Evolutionary conservation across 1,140 invertebrate genomes (phyloP).

Genomic region (Zaprionus ghesquierei): DNA sequence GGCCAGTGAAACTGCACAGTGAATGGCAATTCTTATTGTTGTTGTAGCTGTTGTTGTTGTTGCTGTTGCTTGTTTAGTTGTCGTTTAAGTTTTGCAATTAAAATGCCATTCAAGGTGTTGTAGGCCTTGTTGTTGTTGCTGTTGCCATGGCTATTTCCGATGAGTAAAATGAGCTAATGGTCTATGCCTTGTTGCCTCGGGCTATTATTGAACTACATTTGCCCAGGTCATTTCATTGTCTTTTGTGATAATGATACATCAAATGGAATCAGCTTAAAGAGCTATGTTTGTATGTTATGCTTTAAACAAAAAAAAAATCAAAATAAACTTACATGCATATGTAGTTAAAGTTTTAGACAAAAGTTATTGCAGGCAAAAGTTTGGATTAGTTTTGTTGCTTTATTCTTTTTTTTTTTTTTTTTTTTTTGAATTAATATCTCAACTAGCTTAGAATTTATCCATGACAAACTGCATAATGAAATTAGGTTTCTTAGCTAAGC

Average conservation of each 20-base stretch:
- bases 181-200: slow-evolving; percentile 18
- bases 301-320: no score
- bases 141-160: neutral
- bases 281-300: no score
- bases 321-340: no score
- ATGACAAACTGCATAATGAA: neutral
- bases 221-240: no score
- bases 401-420: neutral
- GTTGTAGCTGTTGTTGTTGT: slow-evolving; percentile 8
- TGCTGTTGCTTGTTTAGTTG: slow-evolving; percentile 27
- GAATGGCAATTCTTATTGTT: slow-evolving; percentile 26
- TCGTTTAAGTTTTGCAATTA: slow-evolving; percentile 66
- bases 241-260: no score
- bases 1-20: slow-evolving; percentile 1
- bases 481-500: neutral
- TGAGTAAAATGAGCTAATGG: slow-evolving; percentile 53
- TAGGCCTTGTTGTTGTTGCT: slow-evolving; percentile 13
- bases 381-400: neutral
- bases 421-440: neutral
- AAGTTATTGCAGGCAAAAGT: neutral
- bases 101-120: slow-evolving; percentile 63
- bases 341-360: neutral
- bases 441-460: neutral
- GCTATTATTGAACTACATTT: slow-evolving; percentile 24
- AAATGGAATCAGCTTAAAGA: no score